Evolutionary conservation across 2,888 invertebrate species (phyloP).

Genomic region (Cryptosula pallasiana): DNA sequence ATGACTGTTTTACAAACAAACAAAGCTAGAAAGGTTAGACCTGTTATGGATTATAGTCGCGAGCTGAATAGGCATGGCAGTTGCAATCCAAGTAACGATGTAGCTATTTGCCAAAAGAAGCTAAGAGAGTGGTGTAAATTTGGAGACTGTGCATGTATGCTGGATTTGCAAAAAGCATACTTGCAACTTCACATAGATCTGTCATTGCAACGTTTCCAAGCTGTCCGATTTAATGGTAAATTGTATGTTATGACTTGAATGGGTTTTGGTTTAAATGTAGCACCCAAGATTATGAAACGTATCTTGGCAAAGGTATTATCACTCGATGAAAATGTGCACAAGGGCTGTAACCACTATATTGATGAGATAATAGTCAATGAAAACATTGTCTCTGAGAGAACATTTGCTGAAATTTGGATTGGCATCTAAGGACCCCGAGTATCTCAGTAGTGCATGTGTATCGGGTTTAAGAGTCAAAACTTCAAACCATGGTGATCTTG

Average conservation of each 20-base stretch:
- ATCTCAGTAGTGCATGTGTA: too few relatives aligned
- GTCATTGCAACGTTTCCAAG: neutral
- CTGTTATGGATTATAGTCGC: neutral
- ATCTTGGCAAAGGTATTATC: neutral
- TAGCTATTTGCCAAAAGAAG: neutral
- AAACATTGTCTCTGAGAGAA: neutral
- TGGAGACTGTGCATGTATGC: neutral
- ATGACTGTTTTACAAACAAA: neutral
- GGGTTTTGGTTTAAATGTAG: neutral
- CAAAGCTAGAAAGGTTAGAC: neutral
- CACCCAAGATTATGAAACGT: neutral
- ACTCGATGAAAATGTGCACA: neutral
- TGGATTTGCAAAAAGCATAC: neutral
- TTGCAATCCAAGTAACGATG: neutral
- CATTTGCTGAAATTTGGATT: neutral
- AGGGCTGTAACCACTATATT: neutral
- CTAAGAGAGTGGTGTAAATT: neutral
- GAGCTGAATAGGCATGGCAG: neutral
- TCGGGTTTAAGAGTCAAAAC: too few relatives aligned
- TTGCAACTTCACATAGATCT: neutral
- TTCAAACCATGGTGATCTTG: too few relatives aligned
- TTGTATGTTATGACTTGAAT: neutral
- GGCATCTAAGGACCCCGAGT: neutral
- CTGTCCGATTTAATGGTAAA: neutral
- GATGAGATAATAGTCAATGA: neutral